Percentiles rank a stretch among this genome's conserved stretches.
Conservation (phyloP, 2,888 invertebrate species). For the Zhengitettix transpicula region DNA sequence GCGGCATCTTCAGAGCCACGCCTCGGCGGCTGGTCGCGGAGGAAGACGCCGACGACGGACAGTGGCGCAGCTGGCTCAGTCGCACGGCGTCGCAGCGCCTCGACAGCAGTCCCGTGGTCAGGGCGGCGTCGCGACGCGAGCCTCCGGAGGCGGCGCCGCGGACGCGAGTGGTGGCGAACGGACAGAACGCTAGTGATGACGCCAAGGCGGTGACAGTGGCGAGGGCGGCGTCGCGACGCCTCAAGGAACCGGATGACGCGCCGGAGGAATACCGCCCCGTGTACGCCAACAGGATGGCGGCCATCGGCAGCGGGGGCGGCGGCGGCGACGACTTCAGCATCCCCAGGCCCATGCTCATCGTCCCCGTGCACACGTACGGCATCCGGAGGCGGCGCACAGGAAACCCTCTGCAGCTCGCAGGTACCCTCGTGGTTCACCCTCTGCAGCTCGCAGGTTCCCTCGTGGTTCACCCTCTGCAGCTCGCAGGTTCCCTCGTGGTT, state of each 20-base stretch:
- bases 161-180: not conserved
- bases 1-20: too few species aligned
- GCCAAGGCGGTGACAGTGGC: too few species aligned
- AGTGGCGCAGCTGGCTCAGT: not conserved
- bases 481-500: too few species aligned
- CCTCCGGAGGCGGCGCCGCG: not conserved
- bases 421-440: not conserved
- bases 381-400: slow-evolving; percentile 69
- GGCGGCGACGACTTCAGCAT: slow-evolving; percentile 52
- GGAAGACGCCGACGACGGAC: too few species aligned
- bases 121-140: not conserved
- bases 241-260: slow-evolving; percentile 1
- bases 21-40: too few species aligned
- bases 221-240: too few species aligned
- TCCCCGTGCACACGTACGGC: slow-evolving; percentile 74
- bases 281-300: not conserved
- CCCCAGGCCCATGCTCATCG: slow-evolving; percentile 70
- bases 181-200: too few species aligned
- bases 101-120: not conserved
- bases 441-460: too few species aligned
- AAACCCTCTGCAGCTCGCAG: slow-evolving; percentile 31
- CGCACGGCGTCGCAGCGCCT: not conserved
- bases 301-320: not conserved
- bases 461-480: too few species aligned
- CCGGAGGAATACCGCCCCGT: not conserved